Base-by-base conservation (phyloP, 2,797 vertebrate species). In the Centropyge bicolor region DNA sequence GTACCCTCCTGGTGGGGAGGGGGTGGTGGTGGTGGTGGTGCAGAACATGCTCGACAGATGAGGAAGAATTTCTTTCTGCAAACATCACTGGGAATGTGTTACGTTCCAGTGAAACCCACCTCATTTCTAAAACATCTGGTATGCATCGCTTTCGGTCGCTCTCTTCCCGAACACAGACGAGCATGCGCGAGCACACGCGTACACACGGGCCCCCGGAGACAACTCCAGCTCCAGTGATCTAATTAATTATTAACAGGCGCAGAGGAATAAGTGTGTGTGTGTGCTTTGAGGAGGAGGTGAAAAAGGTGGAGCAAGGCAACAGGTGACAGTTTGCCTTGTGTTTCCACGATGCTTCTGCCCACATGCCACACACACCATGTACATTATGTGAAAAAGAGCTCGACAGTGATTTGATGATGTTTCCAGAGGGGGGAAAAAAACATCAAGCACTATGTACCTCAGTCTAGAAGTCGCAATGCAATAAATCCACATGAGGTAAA, bases 111-210 rank as follows among this genome's bases (percentile, higher is more conserved):
- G 90, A 94, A 95, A 91, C 88, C 91, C 91, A 93, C 92, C 93
- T 95, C 91, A 94, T 94, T 91, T 91, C 91, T 92, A 85, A 94
- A 93, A 93, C 95, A 95, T 95, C 94, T 95, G 95, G 93, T 90
- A 92, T 74, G 83, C 86, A 94, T 94, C 88, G 86, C 80, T 86
- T 76, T 88, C 36, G 36, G 86, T 78, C 45, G 61, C 70, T 73
- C 80, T 91, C 84, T 83, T 81, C 63, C 67, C 84, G 78, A 89
- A 86, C 83, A 83, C 74, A 75, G 46, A 51, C 61, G 1, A 70
- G 36, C 69, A 35, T n/a, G 46, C 46, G 40, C 46, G 0, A 8
- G 1, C 40, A 10, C 19, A 13, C 63, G 57, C 82, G 40, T 73
- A 45, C 55, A 57, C 80, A 65, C 61, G 45, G 46, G 12, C 40